A percentile compares a stretch with the other conserved stretches of the same genome.
phyloP scores from a whole-genome alignment of 2,113 vertebrate genomes.

The Hippocampus mohnikei region DNA sequence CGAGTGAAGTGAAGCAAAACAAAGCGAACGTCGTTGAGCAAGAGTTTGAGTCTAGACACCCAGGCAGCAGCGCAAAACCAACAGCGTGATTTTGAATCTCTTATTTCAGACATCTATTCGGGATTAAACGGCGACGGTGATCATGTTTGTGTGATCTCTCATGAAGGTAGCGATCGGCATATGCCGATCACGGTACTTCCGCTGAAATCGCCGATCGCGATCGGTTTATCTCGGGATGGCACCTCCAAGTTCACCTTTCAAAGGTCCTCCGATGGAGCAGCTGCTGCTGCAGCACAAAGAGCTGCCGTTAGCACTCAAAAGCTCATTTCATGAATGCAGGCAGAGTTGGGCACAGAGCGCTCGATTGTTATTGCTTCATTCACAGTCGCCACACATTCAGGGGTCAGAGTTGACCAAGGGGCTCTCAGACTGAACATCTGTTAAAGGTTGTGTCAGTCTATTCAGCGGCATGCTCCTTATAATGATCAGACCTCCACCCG shows the following conservation, averaged over 20 bases:
- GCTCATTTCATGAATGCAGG: slow-evolving; percentile 8
- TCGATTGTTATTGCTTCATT: slow-evolving; percentile 42
- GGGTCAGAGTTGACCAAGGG: slow-evolving; percentile 23
- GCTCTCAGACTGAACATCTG: slow-evolving; percentile 47
- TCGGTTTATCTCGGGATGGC: background rate
- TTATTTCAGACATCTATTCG: slow-evolving; percentile 6
- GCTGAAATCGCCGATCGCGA: too few relatives aligned
- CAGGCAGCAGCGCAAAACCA: slow-evolving; percentile 28
- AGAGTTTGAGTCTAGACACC: slow-evolving; percentile 31
- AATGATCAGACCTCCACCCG: slow-evolving; percentile 35
- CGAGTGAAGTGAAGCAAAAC: slow-evolving; percentile 17
- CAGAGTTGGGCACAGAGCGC: slow-evolving; percentile 1
- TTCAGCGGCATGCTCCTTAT: slow-evolving; percentile 35
- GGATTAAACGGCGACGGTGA: background rate
- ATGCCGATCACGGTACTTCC: too few relatives aligned
- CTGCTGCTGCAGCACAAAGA: slow-evolving; percentile 42
- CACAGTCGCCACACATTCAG: slow-evolving; percentile 25
- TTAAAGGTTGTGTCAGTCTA: slow-evolving; percentile 36
- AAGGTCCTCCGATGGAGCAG: slow-evolving; percentile 19
- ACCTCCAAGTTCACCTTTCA: background rate
- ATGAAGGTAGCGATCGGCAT: too few relatives aligned
- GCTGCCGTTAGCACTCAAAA: slow-evolving; percentile 6
- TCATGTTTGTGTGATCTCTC: too few relatives aligned
- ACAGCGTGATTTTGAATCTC: slow-evolving; percentile 7
- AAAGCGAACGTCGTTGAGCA: slow-evolving; percentile 19